Percentiles rank a stretch among this genome's conserved stretches.
Conservation (phyloP, 2,797 vertebrate species). For the Sarcophilus harrisii region DNA sequence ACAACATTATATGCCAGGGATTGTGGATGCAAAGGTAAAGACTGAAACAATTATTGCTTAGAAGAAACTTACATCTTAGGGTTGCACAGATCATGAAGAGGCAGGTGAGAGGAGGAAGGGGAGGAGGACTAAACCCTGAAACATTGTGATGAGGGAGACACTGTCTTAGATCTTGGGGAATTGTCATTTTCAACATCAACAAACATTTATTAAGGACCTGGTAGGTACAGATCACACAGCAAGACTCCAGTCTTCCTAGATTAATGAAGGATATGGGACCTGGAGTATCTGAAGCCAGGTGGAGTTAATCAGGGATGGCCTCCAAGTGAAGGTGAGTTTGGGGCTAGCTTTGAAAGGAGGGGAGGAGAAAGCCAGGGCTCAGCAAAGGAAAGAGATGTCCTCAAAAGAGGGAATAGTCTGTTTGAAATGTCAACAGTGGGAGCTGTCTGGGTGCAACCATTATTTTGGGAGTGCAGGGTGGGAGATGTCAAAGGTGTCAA, state of each 20-base stretch:
- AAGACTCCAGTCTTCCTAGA: neutral
- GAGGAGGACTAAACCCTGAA: neutral
- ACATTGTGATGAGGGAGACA: neutral
- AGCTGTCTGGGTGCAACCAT: neutral
- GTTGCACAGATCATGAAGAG: neutral
- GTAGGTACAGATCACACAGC: neutral
- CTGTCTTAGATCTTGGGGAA: neutral
- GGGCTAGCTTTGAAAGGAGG: neutral
- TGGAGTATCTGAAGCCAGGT: neutral
- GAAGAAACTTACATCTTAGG: neutral
- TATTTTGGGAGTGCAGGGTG: neutral
- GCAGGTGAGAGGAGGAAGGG: neutral
- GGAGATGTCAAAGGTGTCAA: neutral
- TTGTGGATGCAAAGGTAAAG: neutral
- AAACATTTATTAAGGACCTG: neutral
- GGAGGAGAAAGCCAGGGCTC: neutral
- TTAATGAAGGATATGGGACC: neutral
- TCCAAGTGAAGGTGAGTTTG: neutral
- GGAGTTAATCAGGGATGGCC: rapidly evolving
- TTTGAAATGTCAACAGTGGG: neutral
- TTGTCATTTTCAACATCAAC: rapidly evolving
- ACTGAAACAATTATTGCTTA: neutral
- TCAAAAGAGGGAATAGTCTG: neutral
- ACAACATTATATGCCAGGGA: neutral
- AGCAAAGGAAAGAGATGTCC: neutral